Evolutionary conservation across 1,140 invertebrate genomes (phyloP).

Genomic region (Diabrotica undecimpunctata): DNA sequence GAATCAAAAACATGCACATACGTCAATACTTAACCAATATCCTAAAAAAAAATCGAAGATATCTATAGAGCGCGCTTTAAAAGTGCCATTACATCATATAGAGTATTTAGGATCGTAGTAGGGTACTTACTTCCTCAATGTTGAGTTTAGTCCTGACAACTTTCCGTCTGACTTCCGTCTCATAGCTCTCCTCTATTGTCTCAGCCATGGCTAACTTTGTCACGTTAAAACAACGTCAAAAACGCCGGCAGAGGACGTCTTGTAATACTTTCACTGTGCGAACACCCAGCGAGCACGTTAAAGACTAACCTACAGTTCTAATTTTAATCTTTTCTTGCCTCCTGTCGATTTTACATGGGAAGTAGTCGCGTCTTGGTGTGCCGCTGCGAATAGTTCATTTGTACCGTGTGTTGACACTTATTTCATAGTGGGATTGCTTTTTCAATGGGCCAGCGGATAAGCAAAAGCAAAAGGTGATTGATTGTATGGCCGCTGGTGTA

Average conservation of each 20-base stretch:
- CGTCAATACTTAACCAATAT: background rate
- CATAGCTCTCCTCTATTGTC: conserved; percentile 49
- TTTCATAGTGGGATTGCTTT: background rate
- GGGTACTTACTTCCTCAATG: conserved; percentile 51
- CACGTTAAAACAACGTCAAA: conserved; percentile 20
- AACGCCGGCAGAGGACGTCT: conserved; percentile 19
- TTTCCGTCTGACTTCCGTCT: conserved; percentile 55
- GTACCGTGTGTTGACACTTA: background rate
- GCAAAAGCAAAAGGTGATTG: no score
- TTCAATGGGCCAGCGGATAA: background rate
- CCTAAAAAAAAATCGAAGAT: no score
- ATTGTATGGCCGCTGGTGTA: no score
- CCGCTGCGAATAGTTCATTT: background rate
- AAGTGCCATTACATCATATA: no score
- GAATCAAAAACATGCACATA: background rate
- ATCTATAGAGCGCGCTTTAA: no score
- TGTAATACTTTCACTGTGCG: conserved; percentile 28
- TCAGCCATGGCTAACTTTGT: conserved; percentile 35
- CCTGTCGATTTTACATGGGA: conserved; percentile 8
- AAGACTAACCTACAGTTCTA: conserved; percentile 34
- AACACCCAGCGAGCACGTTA: conserved; percentile 21
- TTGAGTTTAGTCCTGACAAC: conserved; percentile 54
- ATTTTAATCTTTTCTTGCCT: conserved; percentile 35
- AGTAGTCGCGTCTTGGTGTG: background rate
- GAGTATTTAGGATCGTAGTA: no score